Conservation (phyloP, 2,797 vertebrate genomes). For the Anguilla megastoma region DNA sequence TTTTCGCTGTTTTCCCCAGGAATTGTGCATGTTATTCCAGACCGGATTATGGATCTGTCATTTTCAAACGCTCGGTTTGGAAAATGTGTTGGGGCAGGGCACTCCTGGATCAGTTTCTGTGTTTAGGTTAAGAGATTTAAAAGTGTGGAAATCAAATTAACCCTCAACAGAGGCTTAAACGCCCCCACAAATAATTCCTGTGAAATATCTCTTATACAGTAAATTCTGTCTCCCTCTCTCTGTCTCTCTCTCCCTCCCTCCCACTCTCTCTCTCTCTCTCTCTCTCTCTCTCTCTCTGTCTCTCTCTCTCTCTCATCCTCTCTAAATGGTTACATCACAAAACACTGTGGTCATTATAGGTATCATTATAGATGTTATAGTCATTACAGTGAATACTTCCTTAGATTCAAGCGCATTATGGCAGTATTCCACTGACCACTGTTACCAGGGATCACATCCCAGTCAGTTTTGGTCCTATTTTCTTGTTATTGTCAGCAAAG, state of each 20-base stretch:
- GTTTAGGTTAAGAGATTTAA: neutral
- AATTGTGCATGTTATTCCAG: slow-evolving; percentile 7
- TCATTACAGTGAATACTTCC: neutral
- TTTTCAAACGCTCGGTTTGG: slow-evolving; percentile 13
- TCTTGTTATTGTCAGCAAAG: neutral
- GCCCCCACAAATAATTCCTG: neutral
- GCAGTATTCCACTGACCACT: neutral
- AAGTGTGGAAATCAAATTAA: slow-evolving; percentile 14
- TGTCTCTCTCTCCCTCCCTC: slow-evolving; percentile 1
- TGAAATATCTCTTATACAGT: neutral
- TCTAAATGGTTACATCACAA: neutral
- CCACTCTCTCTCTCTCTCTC: too few relatives aligned
- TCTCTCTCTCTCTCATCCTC: neutral
- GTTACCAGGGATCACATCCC: neutral
- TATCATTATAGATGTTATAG: neutral
- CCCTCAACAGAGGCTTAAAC: neutral
- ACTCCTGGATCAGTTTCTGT: neutral
- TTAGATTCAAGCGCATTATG: neutral
- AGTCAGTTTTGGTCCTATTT: neutral
- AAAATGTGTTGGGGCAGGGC: neutral
- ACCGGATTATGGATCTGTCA: slow-evolving; percentile 23
- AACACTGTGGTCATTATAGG: neutral
- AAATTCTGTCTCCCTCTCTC: neutral
- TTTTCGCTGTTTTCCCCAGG: neutral
- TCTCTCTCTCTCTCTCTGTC: neutral